Percentiles rank a stretch among this genome's conserved stretches.
phyloP scores from a whole-genome alignment of 2,113 vertebrate genomes.

The Pitta sordida region DNA sequence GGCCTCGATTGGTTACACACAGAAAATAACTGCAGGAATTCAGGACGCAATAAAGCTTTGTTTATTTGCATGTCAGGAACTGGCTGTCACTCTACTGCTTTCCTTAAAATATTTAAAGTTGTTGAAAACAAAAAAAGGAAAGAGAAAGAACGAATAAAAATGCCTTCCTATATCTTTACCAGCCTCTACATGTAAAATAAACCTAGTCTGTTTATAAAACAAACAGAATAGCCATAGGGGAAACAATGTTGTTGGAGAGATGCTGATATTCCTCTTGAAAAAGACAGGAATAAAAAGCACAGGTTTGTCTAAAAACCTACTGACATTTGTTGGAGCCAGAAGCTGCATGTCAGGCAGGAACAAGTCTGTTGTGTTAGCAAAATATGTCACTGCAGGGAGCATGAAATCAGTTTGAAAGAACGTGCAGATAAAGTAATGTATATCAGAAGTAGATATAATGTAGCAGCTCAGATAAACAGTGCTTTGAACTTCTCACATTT shows the following conservation, averaged over 20 bases:
- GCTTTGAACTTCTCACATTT: neutral
- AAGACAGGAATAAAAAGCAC: slow-evolving; percentile 44
- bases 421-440: slow-evolving; percentile 31
- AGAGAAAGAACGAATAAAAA: neutral
- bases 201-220: neutral
- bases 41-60: neutral
- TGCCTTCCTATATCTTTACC: neutral
- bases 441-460: neutral
- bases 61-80: neutral
- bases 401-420: slow-evolving; percentile 40
- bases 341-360: slow-evolving; percentile 21
- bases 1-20: neutral
- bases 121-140: neutral
- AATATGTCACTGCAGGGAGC: slow-evolving; percentile 47
- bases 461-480: neutral
- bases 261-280: slow-evolving; percentile 28
- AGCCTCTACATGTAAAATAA: neutral
- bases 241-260: neutral
- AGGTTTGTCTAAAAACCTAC: slow-evolving; percentile 51
- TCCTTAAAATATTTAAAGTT: neutral
- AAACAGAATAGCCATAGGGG: slow-evolving; percentile 13
- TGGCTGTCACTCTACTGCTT: neutral
- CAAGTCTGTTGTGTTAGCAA: slow-evolving; percentile 57
- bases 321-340: slow-evolving; percentile 57
- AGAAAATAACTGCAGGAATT: neutral